Percentiles rank a stretch among this genome's conserved stretches.
phyloP scores from a whole-genome alignment of 1,140 invertebrate genomes.

The Pogonognathellus flavescens region DNA sequence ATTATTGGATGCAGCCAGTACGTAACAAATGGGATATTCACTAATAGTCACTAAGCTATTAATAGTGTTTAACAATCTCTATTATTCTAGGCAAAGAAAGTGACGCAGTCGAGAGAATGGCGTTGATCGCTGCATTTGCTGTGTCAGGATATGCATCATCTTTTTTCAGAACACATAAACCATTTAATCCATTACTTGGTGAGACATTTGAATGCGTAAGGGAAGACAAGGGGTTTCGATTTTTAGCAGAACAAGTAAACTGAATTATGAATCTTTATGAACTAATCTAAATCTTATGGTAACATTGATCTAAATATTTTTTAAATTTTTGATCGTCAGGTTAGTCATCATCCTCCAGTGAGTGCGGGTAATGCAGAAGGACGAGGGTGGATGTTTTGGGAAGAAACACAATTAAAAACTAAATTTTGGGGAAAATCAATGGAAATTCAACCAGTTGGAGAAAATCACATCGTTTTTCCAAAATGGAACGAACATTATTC shows the following conservation, averaged over 20 bases:
- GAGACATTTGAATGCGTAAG: slow-evolving; percentile 87
- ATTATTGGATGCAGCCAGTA: slow-evolving; percentile 76
- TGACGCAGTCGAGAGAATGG: slow-evolving; percentile 63
- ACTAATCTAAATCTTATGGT: too few species aligned
- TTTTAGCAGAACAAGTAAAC: slow-evolving; percentile 78
- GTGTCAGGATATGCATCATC: slow-evolving; percentile 85
- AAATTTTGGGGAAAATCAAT: slow-evolving; percentile 94
- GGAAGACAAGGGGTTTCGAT: slow-evolving; percentile 84
- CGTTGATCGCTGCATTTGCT: slow-evolving; percentile 78
- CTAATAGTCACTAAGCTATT: too few species aligned
- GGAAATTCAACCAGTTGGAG: slow-evolving; percentile 86
- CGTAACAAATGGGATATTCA: neutral
- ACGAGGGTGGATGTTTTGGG: slow-evolving; percentile 83
- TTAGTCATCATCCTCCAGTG: slow-evolving; percentile 89
- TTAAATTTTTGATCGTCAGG: slow-evolving; percentile 71
- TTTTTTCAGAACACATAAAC: slow-evolving; percentile 82
- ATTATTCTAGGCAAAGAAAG: slow-evolving; percentile 60
- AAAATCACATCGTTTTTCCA: slow-evolving; percentile 69
- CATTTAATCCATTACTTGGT: slow-evolving; percentile 88
- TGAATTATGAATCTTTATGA: too few species aligned
- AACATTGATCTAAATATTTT: too few species aligned
- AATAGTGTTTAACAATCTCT: neutral
- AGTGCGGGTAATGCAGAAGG: slow-evolving; percentile 85
- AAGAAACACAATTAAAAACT: slow-evolving; percentile 85
- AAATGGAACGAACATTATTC: slow-evolving; percentile 78